Base-by-base conservation (phyloP, 2,113 vertebrate species). In the Muntiacus reevesi region DNA sequence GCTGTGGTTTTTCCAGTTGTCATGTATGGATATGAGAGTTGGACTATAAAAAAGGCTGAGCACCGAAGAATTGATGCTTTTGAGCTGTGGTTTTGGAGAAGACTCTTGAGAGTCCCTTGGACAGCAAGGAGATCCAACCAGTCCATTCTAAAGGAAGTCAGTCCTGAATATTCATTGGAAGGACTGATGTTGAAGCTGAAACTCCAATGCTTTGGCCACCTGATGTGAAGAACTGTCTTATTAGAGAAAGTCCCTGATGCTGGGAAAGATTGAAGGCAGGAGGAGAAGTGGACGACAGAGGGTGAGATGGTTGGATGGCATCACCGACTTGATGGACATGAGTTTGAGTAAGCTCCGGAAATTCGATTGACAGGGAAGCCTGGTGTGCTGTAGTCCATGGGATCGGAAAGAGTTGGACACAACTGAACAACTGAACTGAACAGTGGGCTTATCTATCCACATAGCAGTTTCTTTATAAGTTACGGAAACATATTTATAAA, bases 21-120 rank as follows among this genome's bases (percentile, higher is more conserved):
- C 33, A 71, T 71, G 19, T 71, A 71, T 71, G 64, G 19, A 36
- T 36, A 2, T 71, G n/a, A 36, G 64, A 71, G n/a, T 71, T 23
- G 9, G 19, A 71, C n/a, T 36, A 36, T 21, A 71, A 71, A 36
- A 33, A 67, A 71, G 23, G 17, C n/a, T 71, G n/a, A 36, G 19
- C 0, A 0, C n/a, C 0, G 2, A 71, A 36, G 17, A 71, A 71
- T 36, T 23, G 17, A 2, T 71, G 64, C 67, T 71, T 71, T 71
- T 71, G n/a, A 36, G 12, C 0, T 21, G 19, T 71, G 67, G 19
- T 36, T 7, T 40, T 40, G n/a, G 67, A 36, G 10, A 36, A 71
- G 67, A 71, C n/a, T 40, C 19, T 36, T 71, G 9, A 71, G 67
- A 71, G n/a, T 36, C n/a, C 4, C n/a, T 71, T 36, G n/a, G 67